Percentiles rank a stretch among this genome's conserved stretches.
Conservation (phyloP, 2,888 invertebrate species). For the Drosophila pseudotalamancana region DNA sequence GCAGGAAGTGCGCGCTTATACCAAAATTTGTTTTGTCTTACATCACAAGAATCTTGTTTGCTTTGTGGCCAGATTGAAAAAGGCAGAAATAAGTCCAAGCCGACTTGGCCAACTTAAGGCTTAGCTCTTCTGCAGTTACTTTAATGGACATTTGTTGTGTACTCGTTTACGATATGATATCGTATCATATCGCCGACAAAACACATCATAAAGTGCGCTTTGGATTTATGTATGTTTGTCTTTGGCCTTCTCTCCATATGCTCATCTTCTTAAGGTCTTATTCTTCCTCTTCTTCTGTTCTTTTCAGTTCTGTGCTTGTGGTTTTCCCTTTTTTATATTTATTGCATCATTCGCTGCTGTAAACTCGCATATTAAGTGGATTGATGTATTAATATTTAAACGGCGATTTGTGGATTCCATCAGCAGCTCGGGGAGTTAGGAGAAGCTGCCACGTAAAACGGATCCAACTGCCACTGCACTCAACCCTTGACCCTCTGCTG, state of each 20-base stretch:
- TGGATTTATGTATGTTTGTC: conserved; percentile 36
- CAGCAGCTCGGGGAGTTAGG: conserved; percentile 23
- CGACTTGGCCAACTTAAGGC: too few relatives aligned
- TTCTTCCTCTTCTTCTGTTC: conserved; percentile 9
- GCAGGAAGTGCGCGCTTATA: conserved; percentile 58
- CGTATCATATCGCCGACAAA: conserved; percentile 15
- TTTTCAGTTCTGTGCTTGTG: conserved; percentile 18
- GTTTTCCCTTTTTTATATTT: conserved; percentile 67
- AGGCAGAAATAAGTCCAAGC: not conserved
- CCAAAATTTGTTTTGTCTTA: conserved; percentile 60
- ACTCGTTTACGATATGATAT: conserved; percentile 34
- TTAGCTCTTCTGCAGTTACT: conserved; percentile 8
- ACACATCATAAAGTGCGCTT: conserved; percentile 43
- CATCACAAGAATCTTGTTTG: conserved; percentile 34
- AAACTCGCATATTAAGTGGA: conserved; percentile 82
- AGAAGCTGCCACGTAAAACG: conserved; percentile 19
- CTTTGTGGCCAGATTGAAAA: conserved; percentile 32
- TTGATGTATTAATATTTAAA: conserved; percentile 84
- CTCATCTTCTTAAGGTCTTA: conserved; percentile 44
- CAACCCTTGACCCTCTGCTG: conserved; percentile 59
- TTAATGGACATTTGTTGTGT: conserved; percentile 35
- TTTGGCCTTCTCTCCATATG: conserved; percentile 48
- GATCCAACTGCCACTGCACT: conserved; percentile 27
- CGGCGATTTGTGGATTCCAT: conserved; percentile 80
- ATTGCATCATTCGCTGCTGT: conserved; percentile 74